A percentile compares a stretch with the other conserved stretches of the same genome.
Evolutionary conservation across 2,888 invertebrate species (phyloP).

Genomic region (Amiota mariae): DNA sequence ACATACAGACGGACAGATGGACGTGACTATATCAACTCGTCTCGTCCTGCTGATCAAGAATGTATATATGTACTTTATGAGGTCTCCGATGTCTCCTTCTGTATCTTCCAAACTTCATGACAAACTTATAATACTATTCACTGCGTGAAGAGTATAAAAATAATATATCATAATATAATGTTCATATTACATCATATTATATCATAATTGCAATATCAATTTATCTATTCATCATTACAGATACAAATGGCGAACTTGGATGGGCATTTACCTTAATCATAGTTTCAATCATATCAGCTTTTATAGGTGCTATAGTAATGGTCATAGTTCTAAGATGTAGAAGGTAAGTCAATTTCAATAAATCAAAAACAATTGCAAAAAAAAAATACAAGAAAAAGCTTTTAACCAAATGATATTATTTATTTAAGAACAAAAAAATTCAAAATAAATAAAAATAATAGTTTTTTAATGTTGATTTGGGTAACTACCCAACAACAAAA

Average conservation of each 20-base stretch:
- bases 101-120: no score
- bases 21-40: no score
- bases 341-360: conserved; percentile 65
- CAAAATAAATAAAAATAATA: no score
- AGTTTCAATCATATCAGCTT: conserved; percentile 82
- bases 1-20: no score
- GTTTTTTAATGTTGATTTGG: neutral
- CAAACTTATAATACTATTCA: no score
- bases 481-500: conserved; percentile 6
- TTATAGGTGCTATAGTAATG: conserved; percentile 83
- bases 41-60: no score
- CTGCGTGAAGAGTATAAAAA: no score
- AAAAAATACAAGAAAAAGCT: neutral
- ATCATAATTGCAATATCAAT: conserved; percentile 21
- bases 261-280: conserved; percentile 82
- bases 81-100: no score
- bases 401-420: neutral
- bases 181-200: no score
- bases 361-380: neutral
- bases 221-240: conserved; percentile 57
- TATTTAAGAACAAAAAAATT: neutral
- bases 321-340: conserved; percentile 81
- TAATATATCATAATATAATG: no score
- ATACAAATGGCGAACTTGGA: conserved; percentile 72
- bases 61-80: no score